These are phyloP conservation scores for Pasiphila rectangulata DNA, from an alignment of 2,888 invertebrate genomes.

Conservation along the genomic window DNA sequence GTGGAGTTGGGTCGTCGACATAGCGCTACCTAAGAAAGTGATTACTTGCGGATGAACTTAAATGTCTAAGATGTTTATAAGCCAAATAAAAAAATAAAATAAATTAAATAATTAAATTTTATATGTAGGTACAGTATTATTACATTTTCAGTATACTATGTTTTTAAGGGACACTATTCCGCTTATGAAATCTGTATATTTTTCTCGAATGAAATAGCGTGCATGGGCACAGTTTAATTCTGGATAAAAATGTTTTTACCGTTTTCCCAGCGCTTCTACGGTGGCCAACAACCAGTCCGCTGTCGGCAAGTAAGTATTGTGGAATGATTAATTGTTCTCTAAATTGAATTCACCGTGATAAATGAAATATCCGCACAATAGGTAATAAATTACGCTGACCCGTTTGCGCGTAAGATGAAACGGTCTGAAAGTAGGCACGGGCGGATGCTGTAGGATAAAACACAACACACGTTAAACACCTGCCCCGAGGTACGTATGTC, in stretches of 20 bases:
- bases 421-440: conserved; percentile 68
- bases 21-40: too few species aligned
- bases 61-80: too few species aligned
- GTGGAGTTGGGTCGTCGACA: too few species aligned
- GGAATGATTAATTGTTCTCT: conserved; percentile 80
- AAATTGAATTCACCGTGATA: conserved; percentile 81
- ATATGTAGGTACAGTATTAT: too few species aligned
- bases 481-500: conserved; percentile 56
- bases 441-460: conserved; percentile 66
- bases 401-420: conserved; percentile 75
- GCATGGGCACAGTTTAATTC: conserved; percentile 20
- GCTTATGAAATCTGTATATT: neutral
- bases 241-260: conserved; percentile 54
- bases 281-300: conserved; percentile 61
- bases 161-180: neutral
- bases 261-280: conserved; percentile 43
- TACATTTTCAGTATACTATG: too few species aligned
- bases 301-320: conserved; percentile 77
- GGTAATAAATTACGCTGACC: conserved; percentile 80
- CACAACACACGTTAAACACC: conserved; percentile 69
- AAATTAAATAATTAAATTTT: too few species aligned
- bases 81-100: too few species aligned
- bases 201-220: neutral
- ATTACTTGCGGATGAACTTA: too few species aligned
- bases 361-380: conserved; percentile 81